Evolutionary conservation across 1,140 invertebrate genomes (phyloP), one percentile per base, ranked within the genome.

Genomic region (Drosophila pallidifrons): DNA sequence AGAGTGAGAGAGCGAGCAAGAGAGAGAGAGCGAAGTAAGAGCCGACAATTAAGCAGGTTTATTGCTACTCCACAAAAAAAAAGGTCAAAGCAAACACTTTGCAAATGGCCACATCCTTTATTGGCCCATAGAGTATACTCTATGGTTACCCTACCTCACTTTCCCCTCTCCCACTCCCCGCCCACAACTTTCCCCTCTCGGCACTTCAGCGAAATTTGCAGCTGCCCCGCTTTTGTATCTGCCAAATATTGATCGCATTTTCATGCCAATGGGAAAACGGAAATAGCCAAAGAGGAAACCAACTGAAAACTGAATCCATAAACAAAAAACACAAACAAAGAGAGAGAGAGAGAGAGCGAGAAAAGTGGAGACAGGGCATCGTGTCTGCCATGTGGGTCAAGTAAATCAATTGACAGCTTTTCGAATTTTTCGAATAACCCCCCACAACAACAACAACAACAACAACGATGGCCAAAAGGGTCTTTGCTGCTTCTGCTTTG

Each of bases 341-440:
- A 20, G 25, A 2, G 4, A 46, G 20, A 16, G 25, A 10, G 11
- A 28, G 13, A 8, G 8, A 16, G 16, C 5, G 16, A 8, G n/a
- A 5, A 1, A 20, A 30, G 2, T 16, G 47, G 32, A 38, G 47
- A 15, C 58, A 45, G 46, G 15, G 15, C 32, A n/a, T 4, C 32
- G 16, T 4, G 59, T 49, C 41, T 30, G 41, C 52, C 73, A 89
- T 73, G 60, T 81, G 83, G 83, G 83, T 88, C 83, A 88, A 89
- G 81, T 72, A 67, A 89, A 88, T 89, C 83, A 89, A 89, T 89
- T 88, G 83, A 75, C 83, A 87, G 85, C 65, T 74, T 69, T 75
- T 73, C 73, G 68, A 60, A 86, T 52, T 68, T 81, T 38, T 41
- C 35, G 20, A 38, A 25, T 38, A 38, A 28, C 6, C 4, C 4